A percentile compares a stretch with the other conserved stretches of the same genome.
These are phyloP conservation scores for Poliocrania exsul DNA, from an alignment of 2,797 vertebrate genomes.

Conservation along the genomic window DNA sequence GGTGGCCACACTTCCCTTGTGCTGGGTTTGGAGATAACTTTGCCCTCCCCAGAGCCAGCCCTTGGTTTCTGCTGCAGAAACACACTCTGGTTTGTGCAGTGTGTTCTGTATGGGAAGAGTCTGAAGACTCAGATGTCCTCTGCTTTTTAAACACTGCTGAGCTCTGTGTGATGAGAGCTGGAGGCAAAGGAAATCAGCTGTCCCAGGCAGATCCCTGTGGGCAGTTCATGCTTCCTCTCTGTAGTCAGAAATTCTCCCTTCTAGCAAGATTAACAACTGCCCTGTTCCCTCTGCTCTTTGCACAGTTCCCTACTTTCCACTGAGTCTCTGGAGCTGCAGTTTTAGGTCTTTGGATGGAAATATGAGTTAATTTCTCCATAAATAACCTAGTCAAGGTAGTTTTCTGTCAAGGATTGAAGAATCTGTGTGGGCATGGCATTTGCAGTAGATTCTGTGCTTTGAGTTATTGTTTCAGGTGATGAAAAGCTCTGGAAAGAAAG, in stretches of 20 bases:
- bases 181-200: background rate
- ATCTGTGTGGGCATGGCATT: background rate
- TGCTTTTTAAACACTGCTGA: background rate
- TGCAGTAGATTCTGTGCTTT: background rate
- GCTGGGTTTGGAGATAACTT: rapidly evolving
- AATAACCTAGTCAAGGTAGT: background rate
- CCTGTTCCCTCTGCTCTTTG: background rate
- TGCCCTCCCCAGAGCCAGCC: background rate
- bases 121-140: background rate
- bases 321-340: background rate
- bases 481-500: background rate
- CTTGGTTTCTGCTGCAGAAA: background rate
- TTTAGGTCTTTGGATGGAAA: background rate
- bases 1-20: rapidly evolving
- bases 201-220: rapidly evolving
- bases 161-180: rapidly evolving
- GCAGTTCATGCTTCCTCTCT: rapidly evolving
- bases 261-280: background rate
- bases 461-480: background rate
- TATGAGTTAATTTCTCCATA: background rate
- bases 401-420: background rate
- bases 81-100: rapidly evolving
- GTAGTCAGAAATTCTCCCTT: background rate
- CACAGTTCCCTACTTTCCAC: background rate
- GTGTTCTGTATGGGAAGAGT: rapidly evolving